Evolutionary conservation across 2,888 invertebrate genomes (phyloP).

Genomic region (Tortricodes alternella): DNA sequence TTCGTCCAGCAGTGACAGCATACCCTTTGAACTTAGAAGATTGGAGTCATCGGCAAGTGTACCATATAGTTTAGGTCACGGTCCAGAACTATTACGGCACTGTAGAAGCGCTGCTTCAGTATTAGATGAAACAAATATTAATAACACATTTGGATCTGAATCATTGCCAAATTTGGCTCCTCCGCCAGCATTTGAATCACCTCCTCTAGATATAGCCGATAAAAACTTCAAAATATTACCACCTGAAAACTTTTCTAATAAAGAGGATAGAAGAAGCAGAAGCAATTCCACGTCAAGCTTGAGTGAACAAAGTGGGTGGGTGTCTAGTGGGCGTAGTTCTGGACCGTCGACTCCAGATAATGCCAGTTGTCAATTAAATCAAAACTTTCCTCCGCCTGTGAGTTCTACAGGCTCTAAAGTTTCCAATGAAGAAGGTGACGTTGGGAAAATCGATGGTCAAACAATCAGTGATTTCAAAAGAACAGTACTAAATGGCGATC

Average conservation of each 20-base stretch:
- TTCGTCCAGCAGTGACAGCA: slow-evolving; percentile 83
- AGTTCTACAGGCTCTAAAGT: slow-evolving; percentile 56
- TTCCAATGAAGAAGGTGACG: slow-evolving; percentile 50
- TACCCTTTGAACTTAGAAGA: slow-evolving; percentile 74
- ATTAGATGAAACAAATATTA: slow-evolving; percentile 80
- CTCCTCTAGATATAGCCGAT: slow-evolving; percentile 76
- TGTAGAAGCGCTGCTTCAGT: slow-evolving; percentile 83
- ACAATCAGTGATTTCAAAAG: slow-evolving; percentile 72
- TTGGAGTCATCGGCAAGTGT: slow-evolving; percentile 85
- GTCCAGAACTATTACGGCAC: slow-evolving; percentile 76
- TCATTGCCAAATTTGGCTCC: slow-evolving; percentile 88
- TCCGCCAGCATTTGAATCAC: slow-evolving; percentile 83
- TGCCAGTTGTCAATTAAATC: slow-evolving; percentile 78
- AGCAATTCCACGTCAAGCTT: slow-evolving; percentile 85
- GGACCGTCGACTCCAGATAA: slow-evolving; percentile 85
- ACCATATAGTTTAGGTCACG: slow-evolving; percentile 84
- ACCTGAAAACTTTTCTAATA: slow-evolving; percentile 75
- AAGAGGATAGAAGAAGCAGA: slow-evolving; percentile 66
- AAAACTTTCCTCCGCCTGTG: slow-evolving; percentile 64
- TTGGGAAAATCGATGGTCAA: slow-evolving; percentile 57
- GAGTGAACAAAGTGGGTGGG: slow-evolving; percentile 95
- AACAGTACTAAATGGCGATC: slow-evolving; percentile 84
- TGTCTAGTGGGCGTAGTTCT: slow-evolving; percentile 88
- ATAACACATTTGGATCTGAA: slow-evolving; percentile 84
- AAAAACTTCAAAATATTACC: slow-evolving; percentile 79